A percentile compares a stretch with the other conserved stretches of the same genome.
phyloP scores from a whole-genome alignment of 2,888 invertebrate species.

The Stenichneumon culpator region DNA sequence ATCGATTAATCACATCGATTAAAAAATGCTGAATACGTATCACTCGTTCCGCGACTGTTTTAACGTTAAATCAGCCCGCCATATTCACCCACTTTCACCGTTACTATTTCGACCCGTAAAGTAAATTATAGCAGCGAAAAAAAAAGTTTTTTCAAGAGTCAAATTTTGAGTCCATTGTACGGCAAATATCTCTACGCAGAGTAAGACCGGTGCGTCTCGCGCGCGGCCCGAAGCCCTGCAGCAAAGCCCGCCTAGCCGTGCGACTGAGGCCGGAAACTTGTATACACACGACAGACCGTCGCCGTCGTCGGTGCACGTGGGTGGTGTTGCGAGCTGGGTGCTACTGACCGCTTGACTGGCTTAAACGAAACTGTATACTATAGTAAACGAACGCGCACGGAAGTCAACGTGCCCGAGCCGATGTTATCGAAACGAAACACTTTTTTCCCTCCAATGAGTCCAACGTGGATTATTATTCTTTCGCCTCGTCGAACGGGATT shows the following conservation, averaged over 20 bases:
- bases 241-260: conserved; percentile 5
- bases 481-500: conserved; percentile 11
- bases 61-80: too few relatives aligned
- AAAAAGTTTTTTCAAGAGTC: not conserved
- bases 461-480: conserved; percentile 17
- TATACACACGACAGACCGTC: not conserved
- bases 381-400: conserved; percentile 54
- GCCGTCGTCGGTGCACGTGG: conserved; percentile 45
- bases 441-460: conserved; percentile 24
- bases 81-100: too few relatives aligned
- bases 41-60: too few relatives aligned
- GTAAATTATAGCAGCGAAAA: too few relatives aligned
- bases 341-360: conserved; percentile 69
- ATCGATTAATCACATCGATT: not conserved
- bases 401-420: conserved; percentile 54
- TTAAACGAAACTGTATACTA: conserved; percentile 54
- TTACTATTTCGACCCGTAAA: too few relatives aligned
- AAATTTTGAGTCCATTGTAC: conserved; percentile 59
- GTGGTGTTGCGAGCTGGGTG: conserved; percentile 48
- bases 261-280: conserved; percentile 59
- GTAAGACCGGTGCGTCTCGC: not conserved
- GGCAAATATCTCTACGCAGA: not conserved
- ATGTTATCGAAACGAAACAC: conserved; percentile 58
- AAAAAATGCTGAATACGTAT: too few relatives aligned
- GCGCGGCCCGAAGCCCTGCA: conserved; percentile 53